Evolutionary conservation across 2,113 vertebrate genomes (phyloP).

Genomic region (Chaetodon trifascialis): DNA sequence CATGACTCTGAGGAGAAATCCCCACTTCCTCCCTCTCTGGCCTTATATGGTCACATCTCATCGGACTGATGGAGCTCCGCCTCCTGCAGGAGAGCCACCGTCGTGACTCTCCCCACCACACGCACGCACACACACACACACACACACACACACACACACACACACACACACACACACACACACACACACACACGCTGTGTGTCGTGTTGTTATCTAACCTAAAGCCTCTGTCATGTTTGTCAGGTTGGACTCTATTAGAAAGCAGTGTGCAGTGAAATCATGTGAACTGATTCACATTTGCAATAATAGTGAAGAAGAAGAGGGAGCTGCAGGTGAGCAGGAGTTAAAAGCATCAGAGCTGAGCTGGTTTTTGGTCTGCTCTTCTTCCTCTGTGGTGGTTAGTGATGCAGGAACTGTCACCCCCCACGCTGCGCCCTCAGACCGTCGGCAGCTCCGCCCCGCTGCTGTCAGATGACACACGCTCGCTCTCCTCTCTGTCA

Average conservation of each 20-base stretch:
- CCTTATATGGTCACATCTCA: conserved; percentile 12
- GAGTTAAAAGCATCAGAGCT: background rate
- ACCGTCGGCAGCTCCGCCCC: conserved; percentile 9
- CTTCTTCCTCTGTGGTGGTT: conserved; percentile 28
- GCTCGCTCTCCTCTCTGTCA: conserved; percentile 37
- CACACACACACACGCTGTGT: no score
- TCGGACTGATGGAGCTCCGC: background rate
- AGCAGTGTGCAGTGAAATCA: no score
- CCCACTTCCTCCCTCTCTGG: conserved; percentile 22
- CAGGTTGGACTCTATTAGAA: no score
- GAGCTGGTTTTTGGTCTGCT: background rate
- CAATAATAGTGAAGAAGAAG: no score
- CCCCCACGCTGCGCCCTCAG: conserved; percentile 19
- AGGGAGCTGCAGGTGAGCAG: background rate
- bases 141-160: no score
- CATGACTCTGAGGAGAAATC: conserved; percentile 28
- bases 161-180: no score
- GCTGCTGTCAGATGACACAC: background rate
- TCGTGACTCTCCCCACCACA: background rate
- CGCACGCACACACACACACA: no score
- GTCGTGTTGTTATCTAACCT: no score
- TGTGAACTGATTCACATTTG: no score
- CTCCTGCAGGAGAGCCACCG: conserved; percentile 10
- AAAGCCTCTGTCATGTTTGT: no score
- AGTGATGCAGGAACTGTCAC: conserved; percentile 37